These are phyloP conservation scores for Trematomus loennbergii DNA, from an alignment of 2,113 vertebrate genomes.

Conservation along the genomic window DNA sequence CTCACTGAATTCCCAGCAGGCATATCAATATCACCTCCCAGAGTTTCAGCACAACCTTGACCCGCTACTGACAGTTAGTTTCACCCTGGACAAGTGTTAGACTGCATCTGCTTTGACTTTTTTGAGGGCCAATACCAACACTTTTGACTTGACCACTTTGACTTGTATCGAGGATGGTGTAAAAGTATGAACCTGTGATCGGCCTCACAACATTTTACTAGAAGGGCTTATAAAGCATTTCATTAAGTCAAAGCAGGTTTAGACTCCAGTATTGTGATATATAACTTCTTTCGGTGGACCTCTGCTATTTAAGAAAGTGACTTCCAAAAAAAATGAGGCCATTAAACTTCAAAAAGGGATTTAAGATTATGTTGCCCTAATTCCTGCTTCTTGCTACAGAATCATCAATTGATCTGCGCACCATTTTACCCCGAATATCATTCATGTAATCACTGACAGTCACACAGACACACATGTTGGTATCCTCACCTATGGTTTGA, in stretches of 20 bases:
- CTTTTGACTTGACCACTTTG: no score
- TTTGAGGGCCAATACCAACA: no score
- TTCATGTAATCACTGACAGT: slow-evolving; percentile 7
- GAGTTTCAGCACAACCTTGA: background rate
- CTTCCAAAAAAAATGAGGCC: no score
- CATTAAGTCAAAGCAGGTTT: background rate
- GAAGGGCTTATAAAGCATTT: background rate
- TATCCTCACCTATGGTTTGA: slow-evolving; percentile 92
- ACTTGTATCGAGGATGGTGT: background rate
- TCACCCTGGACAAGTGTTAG: background rate
- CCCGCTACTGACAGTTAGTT: background rate
- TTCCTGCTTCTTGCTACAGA: background rate
- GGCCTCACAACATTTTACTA: background rate
- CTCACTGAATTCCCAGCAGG: background rate
- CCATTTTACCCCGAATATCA: background rate
- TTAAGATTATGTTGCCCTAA: background rate
- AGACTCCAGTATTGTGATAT: background rate
- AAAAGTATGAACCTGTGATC: background rate
- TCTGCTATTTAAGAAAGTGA: background rate
- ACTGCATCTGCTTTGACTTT: no score
- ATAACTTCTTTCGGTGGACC: background rate
- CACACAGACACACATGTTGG: background rate
- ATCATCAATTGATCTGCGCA: background rate
- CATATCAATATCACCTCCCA: slow-evolving; percentile 10
- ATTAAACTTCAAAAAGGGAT: no score